Base-by-base conservation (phyloP, 2,888 invertebrate genomes). In the Eupithecia exiguata region DNA sequence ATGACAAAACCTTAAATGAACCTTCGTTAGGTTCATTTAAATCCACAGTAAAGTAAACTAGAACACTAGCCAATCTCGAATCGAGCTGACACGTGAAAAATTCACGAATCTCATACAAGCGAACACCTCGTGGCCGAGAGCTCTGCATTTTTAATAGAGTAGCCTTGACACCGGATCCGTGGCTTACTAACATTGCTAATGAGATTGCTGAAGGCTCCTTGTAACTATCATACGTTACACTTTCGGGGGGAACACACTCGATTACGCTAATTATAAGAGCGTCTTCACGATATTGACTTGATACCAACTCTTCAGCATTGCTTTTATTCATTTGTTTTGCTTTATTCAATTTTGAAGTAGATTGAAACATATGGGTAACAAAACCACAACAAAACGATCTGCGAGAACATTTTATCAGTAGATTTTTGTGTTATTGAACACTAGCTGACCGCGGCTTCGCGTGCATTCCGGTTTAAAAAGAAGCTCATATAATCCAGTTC, bases 101-200 rank as follows among this genome's bases (percentile, higher is more conserved):
- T 83, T 80, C 81, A 86, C 53, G 72, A 77, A 72, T 74, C 83
- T 77, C 82, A 83, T 82, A 76, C 80, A 81, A 83, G 83, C 79
- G 82, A 81, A 85, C 84, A 83, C 81, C 81, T 83, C 81, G 78
- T 79, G 76, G 81, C 82, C 82, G 78, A 80, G 79, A 82, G 79
- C 83, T 81, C 70, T 85, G 81, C 81, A 87, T 85, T 83, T 85
- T 87, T 85, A 84, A 86, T 88, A 82, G 78, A 78, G 67, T 78
- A 76, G 84, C 88, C 87, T 89, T 86, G 87, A 81, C 80, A 79
- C 78, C 74, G 75, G 80, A 75, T 84, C 84, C 81, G 82, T 85
- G 77, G 82, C 82, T 82, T 83, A 83, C 53, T 49, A n/a, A n/a
- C 49, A n/a, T 53, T 83, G 83, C 81, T 84, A 85, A 87, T 83